phyloP scores from a whole-genome alignment of 1,140 invertebrate genomes.

The Eufriesea mexicana region DNA sequence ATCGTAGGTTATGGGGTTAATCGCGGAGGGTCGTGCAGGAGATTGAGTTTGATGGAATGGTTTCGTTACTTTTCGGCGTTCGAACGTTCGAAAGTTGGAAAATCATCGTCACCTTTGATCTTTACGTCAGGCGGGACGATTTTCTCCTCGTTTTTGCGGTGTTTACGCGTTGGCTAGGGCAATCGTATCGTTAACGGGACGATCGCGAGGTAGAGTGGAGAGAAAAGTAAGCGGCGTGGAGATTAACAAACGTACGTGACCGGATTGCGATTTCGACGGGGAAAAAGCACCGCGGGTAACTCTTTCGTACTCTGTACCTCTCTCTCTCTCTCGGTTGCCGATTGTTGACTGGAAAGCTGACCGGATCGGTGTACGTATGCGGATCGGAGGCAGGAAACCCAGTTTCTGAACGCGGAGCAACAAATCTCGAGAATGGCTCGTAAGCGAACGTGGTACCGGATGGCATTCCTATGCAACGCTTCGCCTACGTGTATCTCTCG shows the following conservation, averaged over 20 bases:
- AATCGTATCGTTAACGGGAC: neutral
- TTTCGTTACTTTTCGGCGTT: neutral
- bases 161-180: neutral
- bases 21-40: neutral
- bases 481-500: neutral
- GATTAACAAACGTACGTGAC: constrained; percentile 55
- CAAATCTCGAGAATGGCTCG: constrained; percentile 64
- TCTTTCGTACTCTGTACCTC: neutral
- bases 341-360: constrained; percentile 51
- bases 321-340: constrained; percentile 25
- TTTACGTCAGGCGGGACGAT: neutral
- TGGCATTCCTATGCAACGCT: constrained; percentile 34
- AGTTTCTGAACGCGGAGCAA: constrained; percentile 70
- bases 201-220: neutral
- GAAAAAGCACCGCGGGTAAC: constrained; percentile 22
- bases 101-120: neutral
- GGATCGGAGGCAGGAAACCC: constrained; percentile 32
- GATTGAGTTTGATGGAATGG: neutral
- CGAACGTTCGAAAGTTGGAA: neutral
- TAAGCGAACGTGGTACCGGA: neutral
- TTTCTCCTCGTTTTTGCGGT: neutral
- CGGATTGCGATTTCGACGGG: constrained; percentile 29
- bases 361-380: constrained; percentile 15
- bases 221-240: neutral
- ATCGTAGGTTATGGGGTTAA: neutral